Percentiles rank a stretch among this genome's conserved stretches.
phyloP scores from a whole-genome alignment of 2,797 vertebrate genomes.

The Synaphobranchus kaupii region DNA sequence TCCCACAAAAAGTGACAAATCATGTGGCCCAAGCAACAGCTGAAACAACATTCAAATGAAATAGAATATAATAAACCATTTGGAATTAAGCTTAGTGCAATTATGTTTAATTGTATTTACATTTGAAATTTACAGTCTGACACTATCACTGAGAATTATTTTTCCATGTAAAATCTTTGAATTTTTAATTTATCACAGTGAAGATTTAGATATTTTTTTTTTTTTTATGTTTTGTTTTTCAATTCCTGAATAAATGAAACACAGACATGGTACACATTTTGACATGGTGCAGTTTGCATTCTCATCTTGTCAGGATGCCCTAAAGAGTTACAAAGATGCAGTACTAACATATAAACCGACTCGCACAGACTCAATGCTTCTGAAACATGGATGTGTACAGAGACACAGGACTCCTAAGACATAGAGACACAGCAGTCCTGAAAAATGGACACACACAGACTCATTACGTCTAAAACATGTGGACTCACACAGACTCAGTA shows the following conservation, averaged over 20 bases:
- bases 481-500: constrained; percentile 14
- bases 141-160: not conserved
- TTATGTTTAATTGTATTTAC: not conserved
- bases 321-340: constrained; percentile 1
- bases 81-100: not conserved
- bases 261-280: constrained; percentile 52
- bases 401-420: not conserved
- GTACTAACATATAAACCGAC: not conserved
- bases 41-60: not conserved
- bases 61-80: not conserved
- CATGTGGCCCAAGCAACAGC: constrained; percentile 23
- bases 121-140: not conserved
- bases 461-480: not conserved
- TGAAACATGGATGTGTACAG: constrained; percentile 30
- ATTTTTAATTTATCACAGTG: not conserved
- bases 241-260: constrained; percentile 48
- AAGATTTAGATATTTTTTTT: not conserved
- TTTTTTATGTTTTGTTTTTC: constrained; percentile 23
- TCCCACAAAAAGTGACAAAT: constrained; percentile 50
- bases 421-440: not conserved
- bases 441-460: constrained; percentile 19
- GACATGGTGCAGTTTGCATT: not conserved
- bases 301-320: not conserved
- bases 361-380: not conserved
- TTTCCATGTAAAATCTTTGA: not conserved